Evolutionary conservation across 2,888 invertebrate species (phyloP).

Genomic region (Gastrophysa polygoni): DNA sequence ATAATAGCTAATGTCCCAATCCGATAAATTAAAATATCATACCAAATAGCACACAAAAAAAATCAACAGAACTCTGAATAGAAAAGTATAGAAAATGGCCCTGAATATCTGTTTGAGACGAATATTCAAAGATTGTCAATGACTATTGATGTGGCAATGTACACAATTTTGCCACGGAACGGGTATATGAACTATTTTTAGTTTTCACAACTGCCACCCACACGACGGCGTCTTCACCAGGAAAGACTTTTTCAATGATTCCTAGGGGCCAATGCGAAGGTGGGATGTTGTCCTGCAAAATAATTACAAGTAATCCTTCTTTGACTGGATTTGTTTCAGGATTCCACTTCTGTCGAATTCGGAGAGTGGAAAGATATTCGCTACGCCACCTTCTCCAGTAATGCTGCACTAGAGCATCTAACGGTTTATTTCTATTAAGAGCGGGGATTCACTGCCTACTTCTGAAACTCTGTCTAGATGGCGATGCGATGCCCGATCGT

Average conservation of each 20-base stretch:
- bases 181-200: not conserved
- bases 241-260: conserved; percentile 7
- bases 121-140: too few species aligned
- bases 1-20: too few species aligned
- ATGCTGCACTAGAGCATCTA: conserved; percentile 13
- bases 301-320: not conserved
- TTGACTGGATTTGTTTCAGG: conserved; percentile 1
- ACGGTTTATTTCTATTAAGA: too few species aligned
- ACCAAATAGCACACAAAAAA: too few species aligned
- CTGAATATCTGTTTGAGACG: too few species aligned
- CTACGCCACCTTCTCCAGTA: conserved; percentile 19
- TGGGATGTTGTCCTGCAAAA: conserved; percentile 11
- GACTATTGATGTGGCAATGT: not conserved
- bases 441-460: too few species aligned
- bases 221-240: too few species aligned
- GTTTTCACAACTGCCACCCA: not conserved
- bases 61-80: too few species aligned
- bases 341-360: conserved; percentile 12
- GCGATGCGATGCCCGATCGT: too few species aligned
- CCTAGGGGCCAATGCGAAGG: conserved; percentile 14
- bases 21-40: too few species aligned
- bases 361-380: conserved; percentile 17
- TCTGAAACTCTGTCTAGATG: too few species aligned
- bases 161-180: not conserved
- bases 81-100: too few species aligned